Evolutionary conservation across 2,113 vertebrate genomes (phyloP).

Genomic region (Ammodytes marinus): DNA sequence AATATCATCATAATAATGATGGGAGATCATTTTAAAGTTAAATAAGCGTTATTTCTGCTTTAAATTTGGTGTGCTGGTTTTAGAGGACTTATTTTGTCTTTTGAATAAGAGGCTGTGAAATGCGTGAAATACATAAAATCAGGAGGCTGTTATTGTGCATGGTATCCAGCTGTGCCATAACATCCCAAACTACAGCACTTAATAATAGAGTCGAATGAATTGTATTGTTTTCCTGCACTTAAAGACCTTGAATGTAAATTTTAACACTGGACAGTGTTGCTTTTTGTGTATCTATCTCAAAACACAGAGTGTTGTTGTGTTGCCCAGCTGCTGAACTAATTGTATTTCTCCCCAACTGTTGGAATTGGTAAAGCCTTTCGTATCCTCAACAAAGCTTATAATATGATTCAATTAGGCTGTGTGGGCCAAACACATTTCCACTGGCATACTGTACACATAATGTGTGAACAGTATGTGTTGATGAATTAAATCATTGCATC

Average conservation of each 20-base stretch:
- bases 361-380: slow-evolving; percentile 3
- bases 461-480: not conserved
- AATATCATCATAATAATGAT: not conserved
- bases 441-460: not conserved
- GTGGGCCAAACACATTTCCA: not conserved
- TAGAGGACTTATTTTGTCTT: not conserved
- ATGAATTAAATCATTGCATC: not conserved
- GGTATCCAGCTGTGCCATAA: slow-evolving; percentile 12
- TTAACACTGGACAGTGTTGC: not conserved
- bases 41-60: not conserved
- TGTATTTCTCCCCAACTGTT: not conserved
- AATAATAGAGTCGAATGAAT: not conserved
- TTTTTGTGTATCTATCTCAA: not conserved
- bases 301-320: slow-evolving; percentile 10
- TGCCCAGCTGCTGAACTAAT: slow-evolving; percentile 1
- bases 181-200: not conserved
- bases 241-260: slow-evolving; percentile 17
- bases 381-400: not conserved
- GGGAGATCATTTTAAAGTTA: not conserved
- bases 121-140: slow-evolving; percentile 3
- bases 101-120: not conserved
- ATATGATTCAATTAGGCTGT: not conserved
- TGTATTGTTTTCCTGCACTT: slow-evolving; percentile 3
- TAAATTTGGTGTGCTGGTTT: slow-evolving; percentile 16
- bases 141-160: not conserved